Conservation (phyloP, 23 tunicate genomes). For the Diplosoma virens region DNA sequence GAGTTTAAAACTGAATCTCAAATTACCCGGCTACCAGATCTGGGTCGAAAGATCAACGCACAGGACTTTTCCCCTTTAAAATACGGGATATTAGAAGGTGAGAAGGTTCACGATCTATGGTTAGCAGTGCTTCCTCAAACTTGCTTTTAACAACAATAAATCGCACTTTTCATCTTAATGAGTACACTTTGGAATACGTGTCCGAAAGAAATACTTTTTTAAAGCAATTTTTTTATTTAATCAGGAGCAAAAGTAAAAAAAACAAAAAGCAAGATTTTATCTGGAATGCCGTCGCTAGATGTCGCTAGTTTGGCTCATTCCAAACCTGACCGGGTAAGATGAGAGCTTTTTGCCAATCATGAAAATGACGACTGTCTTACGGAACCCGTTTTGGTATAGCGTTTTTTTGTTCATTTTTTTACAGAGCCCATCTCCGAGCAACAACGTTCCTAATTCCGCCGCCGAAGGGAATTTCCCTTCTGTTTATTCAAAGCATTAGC, state of each 20-base stretch:
- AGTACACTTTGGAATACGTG: neutral
- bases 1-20: slow-evolving; percentile 32
- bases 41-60: slow-evolving; percentile 18
- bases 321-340: neutral
- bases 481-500: slow-evolving; percentile 30
- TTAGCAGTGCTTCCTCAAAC: too few relatives aligned
- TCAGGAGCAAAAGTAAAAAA: neutral
- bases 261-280: neutral
- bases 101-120: slow-evolving; percentile 20
- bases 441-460: neutral
- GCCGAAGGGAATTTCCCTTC: slow-evolving; percentile 51
- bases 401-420: neutral
- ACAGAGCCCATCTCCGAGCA: slow-evolving; percentile 45
- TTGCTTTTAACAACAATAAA: too few relatives aligned
- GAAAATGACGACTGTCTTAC: neutral
- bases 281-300: slow-evolving; percentile 4
- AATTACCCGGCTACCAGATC: slow-evolving; percentile 36
- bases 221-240: neutral
- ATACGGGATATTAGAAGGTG: slow-evolving; percentile 1
- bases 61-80: slow-evolving; percentile 11
- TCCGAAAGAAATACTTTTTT: neutral
- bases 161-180: too few relatives aligned
- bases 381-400: too few relatives aligned
- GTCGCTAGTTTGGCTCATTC: neutral
- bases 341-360: neutral